phyloP scores from a whole-genome alignment of 2,888 invertebrate species.

The Hypercompe scribonia region DNA sequence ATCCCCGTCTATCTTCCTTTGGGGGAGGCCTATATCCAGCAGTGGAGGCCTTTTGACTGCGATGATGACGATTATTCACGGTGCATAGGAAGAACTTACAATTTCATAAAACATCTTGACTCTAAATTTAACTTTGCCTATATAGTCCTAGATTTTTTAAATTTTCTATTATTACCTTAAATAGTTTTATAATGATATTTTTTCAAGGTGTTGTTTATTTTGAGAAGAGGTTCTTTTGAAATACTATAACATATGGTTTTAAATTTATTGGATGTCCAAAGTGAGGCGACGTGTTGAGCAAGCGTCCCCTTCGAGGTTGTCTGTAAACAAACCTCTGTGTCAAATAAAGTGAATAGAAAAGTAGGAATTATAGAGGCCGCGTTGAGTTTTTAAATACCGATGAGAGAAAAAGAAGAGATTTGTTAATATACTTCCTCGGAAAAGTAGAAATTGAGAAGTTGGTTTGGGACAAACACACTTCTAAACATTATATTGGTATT shows the following conservation, averaged over 20 bases:
- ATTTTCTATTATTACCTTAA: conserved; percentile 5
- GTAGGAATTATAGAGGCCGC: not conserved
- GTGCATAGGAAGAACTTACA: not conserved
- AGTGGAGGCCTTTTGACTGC: too few relatives aligned
- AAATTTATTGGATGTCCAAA: conserved; percentile 6
- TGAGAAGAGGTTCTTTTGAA: conserved; percentile 5
- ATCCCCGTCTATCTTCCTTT: too few relatives aligned
- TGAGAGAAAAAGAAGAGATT: not conserved
- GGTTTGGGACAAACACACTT: not conserved
- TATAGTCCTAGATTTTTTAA: not conserved
- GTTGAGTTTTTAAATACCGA: not conserved
- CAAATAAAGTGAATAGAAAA: not conserved
- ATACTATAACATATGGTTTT: conserved; percentile 2
- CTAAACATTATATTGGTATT: too few relatives aligned
- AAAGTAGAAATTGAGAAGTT: not conserved
- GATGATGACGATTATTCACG: not conserved
- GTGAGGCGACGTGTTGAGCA: not conserved
- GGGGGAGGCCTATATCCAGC: too few relatives aligned
- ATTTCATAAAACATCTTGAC: not conserved
- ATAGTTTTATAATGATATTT: not conserved
- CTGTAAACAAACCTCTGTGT: conserved; percentile 13
- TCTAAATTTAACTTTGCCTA: not conserved
- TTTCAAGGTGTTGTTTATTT: conserved; percentile 5
- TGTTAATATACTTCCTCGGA: not conserved
- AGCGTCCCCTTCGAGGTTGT: conserved; percentile 6